These are phyloP conservation scores for Dicentrarchus labrax DNA, from an alignment of 2,113 vertebrate species.

Conservation along the genomic window DNA sequence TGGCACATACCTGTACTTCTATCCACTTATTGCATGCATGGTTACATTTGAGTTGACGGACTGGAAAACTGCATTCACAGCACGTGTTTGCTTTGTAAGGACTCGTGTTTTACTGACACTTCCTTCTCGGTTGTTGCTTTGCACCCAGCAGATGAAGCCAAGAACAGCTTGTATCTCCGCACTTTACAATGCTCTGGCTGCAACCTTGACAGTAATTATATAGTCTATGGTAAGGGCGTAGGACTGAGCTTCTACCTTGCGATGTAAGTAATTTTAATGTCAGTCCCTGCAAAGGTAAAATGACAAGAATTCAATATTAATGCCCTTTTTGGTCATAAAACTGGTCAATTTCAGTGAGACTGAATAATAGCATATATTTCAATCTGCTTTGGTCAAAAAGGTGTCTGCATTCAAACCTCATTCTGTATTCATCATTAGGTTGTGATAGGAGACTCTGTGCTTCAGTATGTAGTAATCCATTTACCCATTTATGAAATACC, in stretches of 20 bases:
- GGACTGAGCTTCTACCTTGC: conserved; percentile 37
- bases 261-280: conserved; percentile 61
- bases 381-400: background rate
- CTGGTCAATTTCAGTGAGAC: background rate
- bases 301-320: conserved; percentile 4
- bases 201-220: conserved; percentile 72
- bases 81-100: conserved; percentile 23
- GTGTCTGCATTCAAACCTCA: background rate
- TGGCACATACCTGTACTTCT: background rate
- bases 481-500: background rate
- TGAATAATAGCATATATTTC: background rate
- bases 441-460: background rate
- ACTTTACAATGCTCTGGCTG: conserved; percentile 35
- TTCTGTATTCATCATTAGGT: background rate
- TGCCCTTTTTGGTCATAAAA: conserved; percentile 3
- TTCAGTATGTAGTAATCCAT: background rate
- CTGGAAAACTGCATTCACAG: conserved; percentile 14
- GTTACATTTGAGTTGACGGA: background rate
- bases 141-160: background rate
- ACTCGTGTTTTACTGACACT: conserved; percentile 40
- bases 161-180: conserved; percentile 37
- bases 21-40: background rate
- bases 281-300: conserved; percentile 33
- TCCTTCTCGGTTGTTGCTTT: conserved; percentile 16
- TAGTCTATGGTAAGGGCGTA: conserved; percentile 54